These are phyloP conservation scores for Isaurus tuberculatus DNA, from an alignment of 92 coral and sea anemone genomes.

Conservation along the genomic window DNA sequence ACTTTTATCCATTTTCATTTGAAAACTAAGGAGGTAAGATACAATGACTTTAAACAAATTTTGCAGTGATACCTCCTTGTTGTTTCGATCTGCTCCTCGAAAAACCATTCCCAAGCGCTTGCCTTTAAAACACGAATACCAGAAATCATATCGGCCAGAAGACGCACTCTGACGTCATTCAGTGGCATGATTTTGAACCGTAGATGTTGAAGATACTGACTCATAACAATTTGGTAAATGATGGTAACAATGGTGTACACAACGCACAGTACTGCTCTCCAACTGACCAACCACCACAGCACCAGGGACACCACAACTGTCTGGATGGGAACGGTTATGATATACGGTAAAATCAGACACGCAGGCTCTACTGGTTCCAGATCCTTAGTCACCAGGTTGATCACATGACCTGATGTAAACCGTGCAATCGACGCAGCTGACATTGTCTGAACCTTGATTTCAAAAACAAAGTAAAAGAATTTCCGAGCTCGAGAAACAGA, in stretches of 20 bases:
- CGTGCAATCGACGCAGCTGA: slow-evolving; percentile 25
- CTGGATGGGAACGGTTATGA: slow-evolving; percentile 37
- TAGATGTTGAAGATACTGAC: slow-evolving; percentile 16
- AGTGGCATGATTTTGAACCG: slow-evolving; percentile 35
- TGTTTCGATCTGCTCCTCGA: background rate
- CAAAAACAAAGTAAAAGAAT: background rate
- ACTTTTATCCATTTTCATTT: too few relatives aligned
- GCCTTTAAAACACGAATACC: slow-evolving; percentile 42
- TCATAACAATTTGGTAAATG: slow-evolving; percentile 3
- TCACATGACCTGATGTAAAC: slow-evolving; percentile 36
- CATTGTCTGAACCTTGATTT: slow-evolving; percentile 34
- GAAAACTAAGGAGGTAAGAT: too few relatives aligned
- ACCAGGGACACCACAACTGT: slow-evolving; percentile 2
- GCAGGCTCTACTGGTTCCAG: slow-evolving; percentile 31
- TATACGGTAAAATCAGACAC: slow-evolving; percentile 3
- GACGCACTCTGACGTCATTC: slow-evolving; percentile 35
- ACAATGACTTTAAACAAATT: too few relatives aligned
- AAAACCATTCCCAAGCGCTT: slow-evolving; percentile 47
- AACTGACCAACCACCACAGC: slow-evolving; percentile 43
- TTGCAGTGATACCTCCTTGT: slow-evolving; percentile 14
- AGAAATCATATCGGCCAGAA: slow-evolving; percentile 38
- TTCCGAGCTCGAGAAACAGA: too few relatives aligned
- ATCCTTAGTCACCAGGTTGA: slow-evolving; percentile 32
- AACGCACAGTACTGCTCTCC: slow-evolving; percentile 29
- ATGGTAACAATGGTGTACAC: slow-evolving; percentile 7